phyloP scores from a whole-genome alignment of 2,888 invertebrate genomes.

The Brenthis ino region DNA sequence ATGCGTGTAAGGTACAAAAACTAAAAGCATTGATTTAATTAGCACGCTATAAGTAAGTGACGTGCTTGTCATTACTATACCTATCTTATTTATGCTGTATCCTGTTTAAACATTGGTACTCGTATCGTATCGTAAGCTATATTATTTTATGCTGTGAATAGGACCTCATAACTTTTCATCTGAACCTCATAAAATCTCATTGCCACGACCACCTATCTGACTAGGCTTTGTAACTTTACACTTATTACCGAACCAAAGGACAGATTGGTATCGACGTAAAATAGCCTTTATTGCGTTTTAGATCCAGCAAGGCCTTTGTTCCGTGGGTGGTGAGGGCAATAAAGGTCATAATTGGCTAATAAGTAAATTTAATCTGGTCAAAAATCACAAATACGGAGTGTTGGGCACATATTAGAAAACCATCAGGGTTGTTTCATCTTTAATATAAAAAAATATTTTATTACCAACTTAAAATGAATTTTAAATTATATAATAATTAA shows the following conservation, averaged over 20 bases:
- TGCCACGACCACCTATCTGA: conserved; percentile 50
- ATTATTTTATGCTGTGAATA: conserved; percentile 51
- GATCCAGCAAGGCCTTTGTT: conserved; percentile 40
- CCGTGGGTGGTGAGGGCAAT: conserved; percentile 48
- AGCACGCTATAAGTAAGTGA: background rate
- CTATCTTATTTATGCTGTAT: background rate
- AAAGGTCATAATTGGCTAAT: conserved; percentile 48
- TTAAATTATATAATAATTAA: no score
- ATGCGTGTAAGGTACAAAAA: background rate
- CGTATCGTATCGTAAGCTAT: conserved; percentile 44
- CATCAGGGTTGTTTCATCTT: conserved; percentile 26
- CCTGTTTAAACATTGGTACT: conserved; percentile 31
- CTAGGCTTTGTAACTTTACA: conserved; percentile 57
- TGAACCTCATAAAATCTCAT: conserved; percentile 55
- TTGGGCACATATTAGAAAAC: conserved; percentile 21
- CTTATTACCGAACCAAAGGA: conserved; percentile 54
- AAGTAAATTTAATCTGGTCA: conserved; percentile 44
- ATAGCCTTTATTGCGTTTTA: conserved; percentile 47
- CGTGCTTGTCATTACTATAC: conserved; percentile 10
- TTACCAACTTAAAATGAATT: no score
- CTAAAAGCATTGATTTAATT: no score
- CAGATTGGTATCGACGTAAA: conserved; percentile 54
- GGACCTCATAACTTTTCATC: conserved; percentile 56
- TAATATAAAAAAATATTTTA: background rate
- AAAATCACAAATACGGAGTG: conserved; percentile 30